Evolutionary conservation across 35 echinoderm and acorn worm species (phyloP).

Genomic region (Holothuria glaberrima): DNA sequence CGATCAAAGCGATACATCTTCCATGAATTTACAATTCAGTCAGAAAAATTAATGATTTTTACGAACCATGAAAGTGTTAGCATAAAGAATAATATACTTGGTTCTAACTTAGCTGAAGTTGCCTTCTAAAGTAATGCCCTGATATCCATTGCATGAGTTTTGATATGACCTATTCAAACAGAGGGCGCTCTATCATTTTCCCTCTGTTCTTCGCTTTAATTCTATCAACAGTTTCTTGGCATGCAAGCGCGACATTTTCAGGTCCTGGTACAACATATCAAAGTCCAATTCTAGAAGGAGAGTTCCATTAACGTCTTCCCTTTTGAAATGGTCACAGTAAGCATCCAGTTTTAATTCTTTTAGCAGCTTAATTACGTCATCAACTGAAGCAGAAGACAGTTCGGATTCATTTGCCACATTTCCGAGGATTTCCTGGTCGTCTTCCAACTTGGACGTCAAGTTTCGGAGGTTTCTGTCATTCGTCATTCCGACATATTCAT

Average conservation of each 20-base stretch:
- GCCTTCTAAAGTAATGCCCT: too few relatives aligned
- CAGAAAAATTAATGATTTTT: too few relatives aligned
- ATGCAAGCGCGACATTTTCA: conserved; percentile 26
- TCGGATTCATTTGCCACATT: neutral
- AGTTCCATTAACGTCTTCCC: conserved; percentile 10
- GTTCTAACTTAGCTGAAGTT: too few relatives aligned
- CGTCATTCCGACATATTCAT: conserved; percentile 27
- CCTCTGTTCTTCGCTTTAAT: neutral
- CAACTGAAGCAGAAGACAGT: neutral
- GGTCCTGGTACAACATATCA: neutral
- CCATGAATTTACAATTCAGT: too few relatives aligned
- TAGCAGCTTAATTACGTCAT: conserved; percentile 1
- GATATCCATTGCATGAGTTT: too few relatives aligned
- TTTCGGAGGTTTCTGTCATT: neutral
- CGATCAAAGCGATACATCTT: too few relatives aligned
- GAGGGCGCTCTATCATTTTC: too few relatives aligned
- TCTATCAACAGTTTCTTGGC: conserved; percentile 14
- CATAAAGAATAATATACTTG: too few relatives aligned
- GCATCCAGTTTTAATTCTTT: neutral
- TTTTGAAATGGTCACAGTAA: neutral
- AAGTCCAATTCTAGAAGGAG: neutral
- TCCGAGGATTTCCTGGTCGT: neutral
- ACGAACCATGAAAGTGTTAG: too few relatives aligned
- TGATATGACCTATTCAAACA: too few relatives aligned
- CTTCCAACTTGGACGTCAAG: neutral